Evolutionary conservation across 2,888 invertebrate genomes (phyloP).

Genomic region (Eledona agricola): DNA sequence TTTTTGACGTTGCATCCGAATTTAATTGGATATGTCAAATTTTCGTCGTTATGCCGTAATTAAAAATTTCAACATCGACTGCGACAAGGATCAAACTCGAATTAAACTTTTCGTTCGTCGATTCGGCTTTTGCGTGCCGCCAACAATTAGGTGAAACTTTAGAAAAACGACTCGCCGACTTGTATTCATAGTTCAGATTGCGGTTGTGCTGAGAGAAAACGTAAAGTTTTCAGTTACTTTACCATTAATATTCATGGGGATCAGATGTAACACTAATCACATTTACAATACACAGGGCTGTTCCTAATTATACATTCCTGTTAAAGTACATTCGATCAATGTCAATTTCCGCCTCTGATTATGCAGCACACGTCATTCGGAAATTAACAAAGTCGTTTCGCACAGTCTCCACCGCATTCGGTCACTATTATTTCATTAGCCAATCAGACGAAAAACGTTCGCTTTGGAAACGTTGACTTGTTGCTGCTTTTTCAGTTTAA

Average conservation of each 20-base stretch:
- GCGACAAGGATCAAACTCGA: conserved; percentile 6
- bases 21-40: conserved; percentile 37
- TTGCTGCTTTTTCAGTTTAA: conserved; percentile 28
- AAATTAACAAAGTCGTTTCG: conserved; percentile 36
- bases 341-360: conserved; percentile 35
- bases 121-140: conserved; percentile 17
- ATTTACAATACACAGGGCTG: conserved; percentile 16
- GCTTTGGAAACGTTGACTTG: conserved; percentile 11
- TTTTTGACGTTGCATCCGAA: conserved; percentile 31
- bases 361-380: conserved; percentile 35
- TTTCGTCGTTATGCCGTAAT: conserved; percentile 28
- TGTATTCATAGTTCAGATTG: too few relatives aligned
- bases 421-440: background rate
- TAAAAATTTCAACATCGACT: conserved; percentile 30
- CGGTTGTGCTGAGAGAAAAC: too few relatives aligned
- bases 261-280: conserved; percentile 21
- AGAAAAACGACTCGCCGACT: conserved; percentile 3
- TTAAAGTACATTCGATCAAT: conserved; percentile 36
- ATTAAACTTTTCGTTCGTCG: conserved; percentile 15
- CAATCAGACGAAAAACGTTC: conserved; percentile 1
- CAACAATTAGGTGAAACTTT: conserved; percentile 20
- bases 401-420: background rate
- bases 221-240: too few relatives aligned
- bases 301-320: conserved; percentile 30
- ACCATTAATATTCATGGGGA: conserved; percentile 29